Evolutionary conservation across 2,888 invertebrate species (phyloP), one percentile per base, ranked within the genome.

Genomic region (Chymomyza amoena): DNA sequence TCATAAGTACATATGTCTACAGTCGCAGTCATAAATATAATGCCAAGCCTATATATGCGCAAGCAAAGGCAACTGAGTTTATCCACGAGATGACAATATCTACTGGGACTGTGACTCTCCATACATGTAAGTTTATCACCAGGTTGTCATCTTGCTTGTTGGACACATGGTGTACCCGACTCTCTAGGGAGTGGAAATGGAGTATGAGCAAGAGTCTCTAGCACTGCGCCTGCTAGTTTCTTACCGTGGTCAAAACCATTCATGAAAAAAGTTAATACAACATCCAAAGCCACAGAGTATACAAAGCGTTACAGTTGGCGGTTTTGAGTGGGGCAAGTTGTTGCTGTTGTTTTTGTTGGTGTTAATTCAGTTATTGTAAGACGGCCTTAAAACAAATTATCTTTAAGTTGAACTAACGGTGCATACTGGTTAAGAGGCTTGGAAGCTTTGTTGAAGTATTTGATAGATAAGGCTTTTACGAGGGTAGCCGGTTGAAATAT

Each of bases 81-180:
- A 54, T 61, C 66, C n/a, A 66, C 69, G 7, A 50, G 52, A 51
- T 69, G 67, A 56, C 68, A 57, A 59, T n/a, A 15, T 54, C 54
- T 54, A 15, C 20, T 69, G 68, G 67, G 39, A 45, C 39, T 13
- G 39, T 45, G 39, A 7, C 32, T 45, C 73, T 63, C 54, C 79
- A 68, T 70, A 65, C n/a, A n/a, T n/a, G n/a, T 68, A 69, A 51
- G 78, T 70, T 87, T 83, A 83, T 83, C 83, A 71, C 68, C 69
- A 52, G 57, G 64, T 73, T 83, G 86, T 87, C 88, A 83, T 83
- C 88, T 83, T 65, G 32, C 76, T 64, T 79, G 84, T 75, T 68
- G 72, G 71, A 81, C 84, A 84, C 70, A 84, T 75, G 74, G 68
- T 64, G 32, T 9, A 32, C 7, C n/a, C 32, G 62, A 61, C 69